Evolutionary conservation across 2,888 invertebrate species (phyloP).

Genomic region (Trissoscelio sp.): DNA sequence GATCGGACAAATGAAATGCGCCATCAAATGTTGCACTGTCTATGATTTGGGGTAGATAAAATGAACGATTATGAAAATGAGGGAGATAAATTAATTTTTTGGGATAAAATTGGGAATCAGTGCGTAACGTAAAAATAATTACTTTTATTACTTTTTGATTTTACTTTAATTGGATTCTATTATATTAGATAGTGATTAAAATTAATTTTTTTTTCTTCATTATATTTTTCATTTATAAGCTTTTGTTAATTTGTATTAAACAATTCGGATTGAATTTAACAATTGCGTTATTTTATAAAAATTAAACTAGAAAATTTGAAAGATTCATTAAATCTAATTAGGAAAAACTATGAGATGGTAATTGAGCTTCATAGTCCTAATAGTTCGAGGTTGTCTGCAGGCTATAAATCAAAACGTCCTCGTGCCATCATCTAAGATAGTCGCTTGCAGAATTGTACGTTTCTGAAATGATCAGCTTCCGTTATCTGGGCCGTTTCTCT

Average conservation of each 20-base stretch:
- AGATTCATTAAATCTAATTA: too few species aligned
- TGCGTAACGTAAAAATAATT: neutral
- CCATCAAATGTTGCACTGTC: neutral
- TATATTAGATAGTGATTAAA: too few species aligned
- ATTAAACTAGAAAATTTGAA: too few species aligned
- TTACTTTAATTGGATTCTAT: too few species aligned
- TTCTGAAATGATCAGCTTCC: conserved; percentile 57
- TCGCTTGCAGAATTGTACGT: conserved; percentile 42
- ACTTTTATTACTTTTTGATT: too few species aligned
- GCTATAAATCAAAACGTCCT: conserved; percentile 57
- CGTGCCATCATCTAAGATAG: conserved; percentile 48
- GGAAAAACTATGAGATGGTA: neutral
- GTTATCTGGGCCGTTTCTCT: conserved; percentile 41
- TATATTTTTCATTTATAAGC: too few species aligned
- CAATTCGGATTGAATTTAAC: too few species aligned
- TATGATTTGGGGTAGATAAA: conserved; percentile 18
- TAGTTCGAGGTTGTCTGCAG: conserved; percentile 37
- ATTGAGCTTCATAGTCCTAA: conserved; percentile 43
- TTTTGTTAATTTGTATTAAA: too few species aligned
- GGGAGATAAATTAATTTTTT: conserved; percentile 5
- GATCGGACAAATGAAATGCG: conserved; percentile 40
- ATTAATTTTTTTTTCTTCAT: too few species aligned
- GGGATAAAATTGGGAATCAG: neutral
- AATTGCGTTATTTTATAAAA: too few species aligned
- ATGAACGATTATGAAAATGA: neutral